A percentile compares a stretch with the other conserved stretches of the same genome.
phyloP scores from a whole-genome alignment of 2,113 vertebrate species.

The Phrynosoma platyrhinos region DNA sequence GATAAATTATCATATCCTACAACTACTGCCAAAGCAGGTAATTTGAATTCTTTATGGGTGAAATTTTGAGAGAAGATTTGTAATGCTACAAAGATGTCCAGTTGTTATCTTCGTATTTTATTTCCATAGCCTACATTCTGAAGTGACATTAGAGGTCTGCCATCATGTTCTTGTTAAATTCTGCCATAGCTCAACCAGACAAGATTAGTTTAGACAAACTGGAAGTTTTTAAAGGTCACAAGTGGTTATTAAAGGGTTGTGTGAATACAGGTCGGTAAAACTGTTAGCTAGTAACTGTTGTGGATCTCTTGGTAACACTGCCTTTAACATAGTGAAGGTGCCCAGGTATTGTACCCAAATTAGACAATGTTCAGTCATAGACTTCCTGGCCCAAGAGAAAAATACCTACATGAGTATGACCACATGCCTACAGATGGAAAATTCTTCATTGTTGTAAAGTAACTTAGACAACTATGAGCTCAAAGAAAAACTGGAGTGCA shows the following conservation, averaged over 20 bases:
- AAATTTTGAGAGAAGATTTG: neutral
- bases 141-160: neutral
- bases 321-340: neutral
- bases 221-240: neutral
- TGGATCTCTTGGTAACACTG: neutral
- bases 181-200: too few species aligned
- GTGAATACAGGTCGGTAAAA: neutral
- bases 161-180: neutral
- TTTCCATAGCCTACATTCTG: neutral
- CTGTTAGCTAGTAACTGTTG: neutral
- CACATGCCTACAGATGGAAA: neutral
- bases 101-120: neutral
- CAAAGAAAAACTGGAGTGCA: conserved; percentile 22
- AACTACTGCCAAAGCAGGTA: conserved; percentile 76
- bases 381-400: neutral
- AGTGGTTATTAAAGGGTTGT: neutral
- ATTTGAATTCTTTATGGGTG: neutral
- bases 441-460: neutral
- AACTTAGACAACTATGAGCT: neutral
- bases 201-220: neutral
- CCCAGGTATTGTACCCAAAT: neutral
- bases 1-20: conserved; percentile 38
- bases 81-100: neutral
- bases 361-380: neutral
- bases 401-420: neutral